A percentile compares a stretch with the other conserved stretches of the same genome.
phyloP scores from a whole-genome alignment of 2,797 vertebrate species.

The Tadarida brasiliensis region DNA sequence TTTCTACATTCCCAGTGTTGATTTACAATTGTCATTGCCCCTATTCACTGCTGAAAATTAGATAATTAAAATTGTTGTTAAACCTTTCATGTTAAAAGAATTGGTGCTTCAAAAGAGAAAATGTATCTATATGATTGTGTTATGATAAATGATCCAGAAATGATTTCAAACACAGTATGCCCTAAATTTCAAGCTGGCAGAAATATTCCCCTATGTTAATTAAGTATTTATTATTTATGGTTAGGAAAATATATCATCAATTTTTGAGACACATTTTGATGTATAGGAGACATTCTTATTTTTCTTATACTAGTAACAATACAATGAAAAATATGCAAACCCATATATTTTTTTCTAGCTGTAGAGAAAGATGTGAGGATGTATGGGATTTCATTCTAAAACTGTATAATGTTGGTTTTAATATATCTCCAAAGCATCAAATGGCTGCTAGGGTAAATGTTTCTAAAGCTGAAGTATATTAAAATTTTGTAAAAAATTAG shows the following conservation, averaged over 20 bases:
- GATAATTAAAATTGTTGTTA: not conserved
- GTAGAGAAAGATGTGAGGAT: not conserved
- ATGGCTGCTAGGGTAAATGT: not conserved
- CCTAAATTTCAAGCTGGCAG: constrained; percentile 13
- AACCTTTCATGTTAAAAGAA: not conserved
- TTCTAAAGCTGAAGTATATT: not conserved
- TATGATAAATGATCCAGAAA: constrained; percentile 42
- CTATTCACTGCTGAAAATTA: not conserved
- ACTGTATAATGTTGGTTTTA: not conserved
- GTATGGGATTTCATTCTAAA: not conserved
- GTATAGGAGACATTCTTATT: not conserved
- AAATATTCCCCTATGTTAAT: constrained; percentile 52
- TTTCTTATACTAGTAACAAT: not conserved
- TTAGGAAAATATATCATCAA: constrained; percentile 51
- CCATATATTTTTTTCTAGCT: not conserved
- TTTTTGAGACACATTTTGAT: not conserved
- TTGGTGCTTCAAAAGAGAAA: not conserved
- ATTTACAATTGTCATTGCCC: not conserved
- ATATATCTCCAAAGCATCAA: not conserved
- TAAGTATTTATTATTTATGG: constrained; percentile 53
- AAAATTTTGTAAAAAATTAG: not conserved
- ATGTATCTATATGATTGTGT: not conserved
- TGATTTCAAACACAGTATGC: constrained; percentile 61
- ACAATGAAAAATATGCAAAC: not conserved
- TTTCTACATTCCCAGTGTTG: not conserved